These are phyloP conservation scores for Nymphalis c-album DNA, from an alignment of 2,888 invertebrate genomes.

Conservation along the genomic window DNA sequence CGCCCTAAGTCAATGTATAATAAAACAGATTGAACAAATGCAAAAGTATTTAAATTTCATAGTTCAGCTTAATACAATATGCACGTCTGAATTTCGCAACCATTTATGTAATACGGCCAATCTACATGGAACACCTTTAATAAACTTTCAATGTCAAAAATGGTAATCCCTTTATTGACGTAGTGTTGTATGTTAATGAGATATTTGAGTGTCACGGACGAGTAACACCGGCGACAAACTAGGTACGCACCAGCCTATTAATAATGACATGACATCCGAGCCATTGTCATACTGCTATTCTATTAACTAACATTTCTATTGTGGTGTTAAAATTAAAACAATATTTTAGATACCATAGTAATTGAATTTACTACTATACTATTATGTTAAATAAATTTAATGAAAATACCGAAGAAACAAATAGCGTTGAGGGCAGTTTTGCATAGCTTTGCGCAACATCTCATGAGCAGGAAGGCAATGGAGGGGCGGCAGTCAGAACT, in stretches of 20 bases:
- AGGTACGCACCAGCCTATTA: conserved; percentile 31
- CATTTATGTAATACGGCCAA: conserved; percentile 6
- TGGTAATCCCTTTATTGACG: conserved; percentile 45
- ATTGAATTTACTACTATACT: neutral
- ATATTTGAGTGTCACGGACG: conserved; percentile 50
- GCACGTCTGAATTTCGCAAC: conserved; percentile 12
- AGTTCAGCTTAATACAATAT: neutral
- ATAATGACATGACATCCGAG: conserved; percentile 31
- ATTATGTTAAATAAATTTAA: conserved; percentile 13
- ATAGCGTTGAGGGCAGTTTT: conserved; percentile 42
- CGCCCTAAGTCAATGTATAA: conserved; percentile 21
- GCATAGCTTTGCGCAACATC: conserved; percentile 73
- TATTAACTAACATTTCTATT: conserved; percentile 20
- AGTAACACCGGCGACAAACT: conserved; percentile 38
- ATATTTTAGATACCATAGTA: neutral
- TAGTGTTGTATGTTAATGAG: conserved; percentile 56
- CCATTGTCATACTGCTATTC: conserved; percentile 22
- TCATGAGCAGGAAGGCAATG: conserved; percentile 66
- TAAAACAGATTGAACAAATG: neutral
- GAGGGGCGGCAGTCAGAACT: conserved; percentile 40
- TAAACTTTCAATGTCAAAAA: conserved; percentile 51
- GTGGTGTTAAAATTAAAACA: conserved; percentile 10
- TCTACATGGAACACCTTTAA: conserved; percentile 25
- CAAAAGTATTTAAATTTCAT: neutral
- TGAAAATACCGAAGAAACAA: conserved; percentile 20